Conservation (phyloP, 2,797 vertebrate genomes). For the Eulemur coronatus region DNA sequence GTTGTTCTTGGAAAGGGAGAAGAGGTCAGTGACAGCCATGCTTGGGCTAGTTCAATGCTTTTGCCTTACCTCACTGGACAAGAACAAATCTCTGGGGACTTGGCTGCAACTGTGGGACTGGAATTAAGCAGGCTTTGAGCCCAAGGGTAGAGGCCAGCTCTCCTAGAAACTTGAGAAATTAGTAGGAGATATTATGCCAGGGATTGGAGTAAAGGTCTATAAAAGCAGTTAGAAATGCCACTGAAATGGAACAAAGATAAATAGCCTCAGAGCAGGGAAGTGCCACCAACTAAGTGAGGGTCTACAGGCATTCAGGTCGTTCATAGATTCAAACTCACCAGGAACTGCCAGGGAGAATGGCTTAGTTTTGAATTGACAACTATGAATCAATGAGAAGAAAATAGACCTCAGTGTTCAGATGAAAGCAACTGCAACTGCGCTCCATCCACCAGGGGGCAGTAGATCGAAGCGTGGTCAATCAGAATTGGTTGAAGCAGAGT, state of each 20-base stretch:
- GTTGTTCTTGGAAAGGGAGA: slow-evolving; percentile 51
- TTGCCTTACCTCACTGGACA: slow-evolving; percentile 10
- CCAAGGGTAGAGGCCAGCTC: background rate
- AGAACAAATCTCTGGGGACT: slow-evolving; percentile 37
- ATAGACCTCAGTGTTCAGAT: background rate
- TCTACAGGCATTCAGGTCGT: background rate
- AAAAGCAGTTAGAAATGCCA: slow-evolving; percentile 39
- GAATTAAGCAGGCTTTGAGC: slow-evolving; percentile 33
- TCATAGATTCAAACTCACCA: background rate
- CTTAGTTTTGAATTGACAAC: background rate
- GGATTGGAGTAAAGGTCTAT: slow-evolving; percentile 51
- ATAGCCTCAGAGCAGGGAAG: background rate
- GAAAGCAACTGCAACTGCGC: background rate
- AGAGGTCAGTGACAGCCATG: slow-evolving; percentile 25
- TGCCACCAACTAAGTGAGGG: background rate
- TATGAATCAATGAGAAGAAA: background rate
- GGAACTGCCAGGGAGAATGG: background rate
- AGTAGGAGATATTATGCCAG: slow-evolving; percentile 42
- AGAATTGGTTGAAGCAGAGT: background rate
- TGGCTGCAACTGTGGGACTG: slow-evolving; percentile 42
- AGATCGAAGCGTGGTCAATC: slow-evolving; percentile 27
- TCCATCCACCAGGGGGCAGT: slow-evolving; percentile 68
- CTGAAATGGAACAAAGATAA: slow-evolving; percentile 57
- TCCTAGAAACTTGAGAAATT: slow-evolving; percentile 59
- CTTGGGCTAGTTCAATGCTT: background rate